A percentile compares a stretch with the other conserved stretches of the same genome.
These are phyloP conservation scores for Nymphicus hollandicus DNA, from an alignment of 2,113 vertebrate species.

Conservation along the genomic window DNA sequence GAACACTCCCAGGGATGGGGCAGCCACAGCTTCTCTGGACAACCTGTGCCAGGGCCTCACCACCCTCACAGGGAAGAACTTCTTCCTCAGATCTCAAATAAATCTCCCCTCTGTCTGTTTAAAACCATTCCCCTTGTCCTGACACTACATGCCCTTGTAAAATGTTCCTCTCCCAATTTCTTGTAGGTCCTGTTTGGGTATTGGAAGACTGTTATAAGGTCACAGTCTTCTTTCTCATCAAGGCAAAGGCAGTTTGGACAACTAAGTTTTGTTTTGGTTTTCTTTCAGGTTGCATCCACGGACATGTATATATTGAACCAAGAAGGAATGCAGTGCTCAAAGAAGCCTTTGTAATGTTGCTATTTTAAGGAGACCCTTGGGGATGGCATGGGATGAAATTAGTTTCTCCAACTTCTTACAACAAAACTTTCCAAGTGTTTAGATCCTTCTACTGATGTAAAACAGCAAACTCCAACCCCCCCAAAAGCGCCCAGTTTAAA, in stretches of 20 bases:
- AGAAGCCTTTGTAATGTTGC: not conserved
- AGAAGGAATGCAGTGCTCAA: not conserved
- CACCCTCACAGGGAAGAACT: not conserved
- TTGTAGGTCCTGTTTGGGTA: not conserved
- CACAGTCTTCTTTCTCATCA: not conserved
- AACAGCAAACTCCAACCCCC: not conserved
- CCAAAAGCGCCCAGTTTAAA: not conserved
- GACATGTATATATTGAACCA: not conserved
- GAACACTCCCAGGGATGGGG: not conserved
- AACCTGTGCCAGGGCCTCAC: not conserved
- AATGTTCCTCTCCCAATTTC: not conserved
- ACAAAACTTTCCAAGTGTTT: not conserved
- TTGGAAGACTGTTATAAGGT: not conserved
- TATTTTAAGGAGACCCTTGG: not conserved
- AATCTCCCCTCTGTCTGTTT: not conserved
- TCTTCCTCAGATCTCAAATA: not conserved
- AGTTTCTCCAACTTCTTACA: not conserved
- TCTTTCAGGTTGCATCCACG: not conserved
- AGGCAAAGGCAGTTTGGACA: not conserved
- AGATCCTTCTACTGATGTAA: not conserved
- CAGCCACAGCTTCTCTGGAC: not conserved
- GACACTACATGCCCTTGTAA: not conserved
- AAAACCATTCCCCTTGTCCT: not conserved
- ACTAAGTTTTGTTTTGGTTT: not conserved
- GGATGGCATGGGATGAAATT: not conserved